Percentiles rank a stretch among this genome's conserved stretches.
Evolutionary conservation across 2,888 invertebrate genomes (phyloP).

Genomic region (Ophraella communa): DNA sequence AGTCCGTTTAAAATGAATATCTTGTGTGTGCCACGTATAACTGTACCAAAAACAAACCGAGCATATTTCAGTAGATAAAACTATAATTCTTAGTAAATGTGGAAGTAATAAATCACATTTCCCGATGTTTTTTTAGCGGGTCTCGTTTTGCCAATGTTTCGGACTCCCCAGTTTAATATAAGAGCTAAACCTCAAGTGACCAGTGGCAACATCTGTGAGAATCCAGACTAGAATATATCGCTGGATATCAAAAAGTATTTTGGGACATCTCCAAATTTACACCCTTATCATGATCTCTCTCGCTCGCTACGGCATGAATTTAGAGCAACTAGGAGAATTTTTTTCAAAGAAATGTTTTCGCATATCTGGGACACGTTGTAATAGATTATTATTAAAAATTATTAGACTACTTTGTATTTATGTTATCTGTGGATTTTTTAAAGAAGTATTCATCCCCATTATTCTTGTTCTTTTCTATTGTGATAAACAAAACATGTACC

Average conservation of each 20-base stretch:
- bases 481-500: too few relatives aligned
- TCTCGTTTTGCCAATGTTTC: constrained; percentile 34
- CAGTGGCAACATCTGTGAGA: constrained; percentile 53
- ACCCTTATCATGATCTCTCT: constrained; percentile 48
- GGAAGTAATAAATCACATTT: constrained; percentile 37
- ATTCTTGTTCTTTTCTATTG: too few relatives aligned
- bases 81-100: constrained; percentile 47
- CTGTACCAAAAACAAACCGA: not conserved
- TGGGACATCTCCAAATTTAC: constrained; percentile 52
- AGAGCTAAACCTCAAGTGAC: constrained; percentile 53
- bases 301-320: constrained; percentile 1
- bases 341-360: not conserved
- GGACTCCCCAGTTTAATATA: constrained; percentile 46
- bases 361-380: too few relatives aligned
- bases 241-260: constrained; percentile 56
- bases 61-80: constrained; percentile 52
- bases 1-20: too few relatives aligned
- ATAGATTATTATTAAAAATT: too few relatives aligned
- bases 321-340: constrained; percentile 1
- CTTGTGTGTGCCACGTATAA: too few relatives aligned
- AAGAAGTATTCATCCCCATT: too few relatives aligned
- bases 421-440: too few relatives aligned
- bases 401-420: too few relatives aligned
- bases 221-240: constrained; percentile 54
- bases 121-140: constrained; percentile 27